Evolutionary conservation across 2,888 invertebrate genomes (phyloP), one percentile per base, ranked within the genome.

Genomic region (Gastracanthus pulcherrimus): DNA sequence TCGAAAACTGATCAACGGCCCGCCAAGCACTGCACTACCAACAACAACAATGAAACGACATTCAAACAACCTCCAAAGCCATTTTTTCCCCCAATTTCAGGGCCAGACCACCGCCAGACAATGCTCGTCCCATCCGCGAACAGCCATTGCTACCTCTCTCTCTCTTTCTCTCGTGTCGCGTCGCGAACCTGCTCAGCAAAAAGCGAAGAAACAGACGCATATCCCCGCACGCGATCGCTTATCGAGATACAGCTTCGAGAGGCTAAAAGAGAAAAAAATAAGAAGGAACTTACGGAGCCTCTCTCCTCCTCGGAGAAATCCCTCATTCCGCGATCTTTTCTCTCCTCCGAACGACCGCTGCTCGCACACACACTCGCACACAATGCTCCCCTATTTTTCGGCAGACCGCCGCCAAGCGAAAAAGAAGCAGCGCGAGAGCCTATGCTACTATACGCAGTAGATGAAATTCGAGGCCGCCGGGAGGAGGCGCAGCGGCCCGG

Each of bases 391-490:
- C 77, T 78, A 82, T 78, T 75, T 82, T 80, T 76, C 74, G 79
- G 78, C 77, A 38, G 7, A 36, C 70, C 16, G 34, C 19, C 34
- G 7, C 31, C 38, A 48, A 23, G 66, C 38, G 74, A 79, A 67
- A 72, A 66, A 79, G 72, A 67, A 64, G 34, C 13, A 72, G 67
- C 36, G 45, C 70, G 58, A 79, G 48, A 41, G 41, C n/a, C n/a
- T n/a, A n/a, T n/a, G n/a, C n/a, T n/a, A 58, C 55, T 26, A 66
- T 23, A 70, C 16, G 23, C 31, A 38, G 67, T 51, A 62, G 84
- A 84, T 84, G 86, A 86, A 87, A 86, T 83, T 86, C 84, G 85
- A 86, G 84, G 83, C 86, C 83, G 66, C 16, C n/a, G 76, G 81
- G 75, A 64, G 64, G 81, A 55, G n/a, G 13, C 23, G 23, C 23